Base-by-base conservation (phyloP, 2,113 vertebrate genomes). In the Callaeas wilsoni region DNA sequence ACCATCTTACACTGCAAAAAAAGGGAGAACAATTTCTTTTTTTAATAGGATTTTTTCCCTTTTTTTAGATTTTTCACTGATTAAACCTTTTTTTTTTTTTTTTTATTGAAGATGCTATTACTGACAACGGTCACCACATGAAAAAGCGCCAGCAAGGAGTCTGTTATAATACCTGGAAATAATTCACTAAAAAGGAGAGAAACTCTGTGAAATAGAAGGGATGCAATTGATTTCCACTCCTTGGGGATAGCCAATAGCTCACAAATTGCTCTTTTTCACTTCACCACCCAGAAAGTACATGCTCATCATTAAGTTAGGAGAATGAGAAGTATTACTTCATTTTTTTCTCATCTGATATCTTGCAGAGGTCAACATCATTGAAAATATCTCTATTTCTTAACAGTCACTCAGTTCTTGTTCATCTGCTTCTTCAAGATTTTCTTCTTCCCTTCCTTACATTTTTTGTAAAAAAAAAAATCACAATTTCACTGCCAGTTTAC, bases 151-250 rank as follows among this genome's bases (percentile, higher is more conserved):
- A 84, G 50, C 20, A 60, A 55, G 56, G 27, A 89, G 25, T 35
- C 65, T 1, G 2, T 55, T 69, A 55, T 27, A 87, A 89, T 50
- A 90, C 19, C 50, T 79, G 22, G 22, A 89, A 89, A 84, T 57
- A 84, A 82, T 65, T 77, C 71, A 42, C 41, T 35, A 59, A 47
- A 90, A 77, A 85, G 42, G 21, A 83, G 49, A 91, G 75, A 82
- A 95, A 85, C 30, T 49, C 53, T 68, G 11, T 37, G 56, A 69
- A 94, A 93, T 77, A 50, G 68, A 74, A 85, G 39, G 63, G 60
- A 80, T 88, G 52, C 50, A 94, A 95, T 42, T 91, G 84, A 96
- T 93, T 96, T 89, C 67, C 67, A 76, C 46, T 95, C 75, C 74
- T 83, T 8, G 2, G 57, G 53, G 75, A 94, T 22, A 95, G 87